Evolutionary conservation across 2,113 vertebrate genomes (phyloP).

Genomic region (Larimichthys polyactis): DNA sequence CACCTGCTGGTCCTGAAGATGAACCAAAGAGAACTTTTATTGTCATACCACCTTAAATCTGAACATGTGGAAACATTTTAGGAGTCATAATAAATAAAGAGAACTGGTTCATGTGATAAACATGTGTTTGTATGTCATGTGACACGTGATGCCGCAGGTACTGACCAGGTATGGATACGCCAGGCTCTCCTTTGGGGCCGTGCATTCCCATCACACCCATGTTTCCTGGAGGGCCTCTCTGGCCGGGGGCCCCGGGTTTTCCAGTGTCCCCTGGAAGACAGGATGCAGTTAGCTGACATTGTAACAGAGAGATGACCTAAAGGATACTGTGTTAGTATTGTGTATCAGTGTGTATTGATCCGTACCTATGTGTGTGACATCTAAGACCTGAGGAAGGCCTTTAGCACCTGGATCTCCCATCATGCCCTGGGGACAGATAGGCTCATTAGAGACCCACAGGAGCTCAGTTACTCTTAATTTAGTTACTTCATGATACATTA

Average conservation of each 20-base stretch:
- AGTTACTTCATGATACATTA: no score
- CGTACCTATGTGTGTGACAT: slow-evolving; percentile 50
- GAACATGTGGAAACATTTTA: not conserved
- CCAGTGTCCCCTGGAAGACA: slow-evolving; percentile 70
- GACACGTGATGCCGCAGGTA: not conserved
- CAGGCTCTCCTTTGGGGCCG: slow-evolving; percentile 61
- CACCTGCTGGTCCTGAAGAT: slow-evolving; percentile 69
- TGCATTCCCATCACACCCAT: slow-evolving; percentile 70
- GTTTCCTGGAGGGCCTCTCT: slow-evolving; percentile 61
- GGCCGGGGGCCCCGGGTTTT: slow-evolving; percentile 61
- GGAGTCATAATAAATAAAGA: not conserved
- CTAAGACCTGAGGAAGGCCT: slow-evolving; percentile 42
- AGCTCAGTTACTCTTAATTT: not conserved
- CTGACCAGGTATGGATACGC: slow-evolving; percentile 67
- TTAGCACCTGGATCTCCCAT: slow-evolving; percentile 74
- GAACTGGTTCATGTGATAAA: no score
- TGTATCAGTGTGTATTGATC: not conserved
- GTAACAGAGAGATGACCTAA: not conserved
- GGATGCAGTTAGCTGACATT: not conserved
- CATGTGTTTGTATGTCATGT: no score
- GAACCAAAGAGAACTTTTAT: not conserved
- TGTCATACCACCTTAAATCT: not conserved
- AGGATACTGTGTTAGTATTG: no score
- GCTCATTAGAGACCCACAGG: not conserved
- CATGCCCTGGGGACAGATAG: slow-evolving; percentile 65